Conservation (phyloP, 2,797 vertebrate genomes). For the Lepidocolaptes lacrymiger region DNA sequence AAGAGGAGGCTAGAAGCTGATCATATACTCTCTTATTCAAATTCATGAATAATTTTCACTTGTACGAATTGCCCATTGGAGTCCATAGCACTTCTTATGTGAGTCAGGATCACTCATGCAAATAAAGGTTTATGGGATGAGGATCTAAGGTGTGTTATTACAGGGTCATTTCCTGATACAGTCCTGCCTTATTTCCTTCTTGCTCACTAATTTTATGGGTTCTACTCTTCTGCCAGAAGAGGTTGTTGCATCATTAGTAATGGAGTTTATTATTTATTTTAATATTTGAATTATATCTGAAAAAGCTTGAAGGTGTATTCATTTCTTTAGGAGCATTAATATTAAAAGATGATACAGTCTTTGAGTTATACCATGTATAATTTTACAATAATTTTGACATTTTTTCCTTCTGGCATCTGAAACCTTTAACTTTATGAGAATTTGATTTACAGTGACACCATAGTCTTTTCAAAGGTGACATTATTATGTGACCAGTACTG, state of each 20-base stretch:
- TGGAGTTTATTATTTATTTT: constrained; percentile 51
- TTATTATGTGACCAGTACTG: constrained; percentile 28
- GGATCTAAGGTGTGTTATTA: not conserved
- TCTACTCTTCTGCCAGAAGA: constrained; percentile 10
- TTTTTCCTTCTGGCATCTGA: not conserved
- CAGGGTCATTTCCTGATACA: constrained; percentile 6
- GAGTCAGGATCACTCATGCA: constrained; percentile 42
- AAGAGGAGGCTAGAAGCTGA: not conserved
- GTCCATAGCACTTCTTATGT: not conserved
- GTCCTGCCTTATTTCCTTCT: constrained; percentile 16
- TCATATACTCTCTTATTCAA: not conserved
- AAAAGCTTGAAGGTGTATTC: constrained; percentile 29
- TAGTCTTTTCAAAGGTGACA: constrained; percentile 46
- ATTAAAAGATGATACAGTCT: constrained; percentile 39
- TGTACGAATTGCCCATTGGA: not conserved
- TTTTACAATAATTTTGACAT: constrained; percentile 61
- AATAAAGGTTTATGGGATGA: not conserved
- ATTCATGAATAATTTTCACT: constrained; percentile 57
- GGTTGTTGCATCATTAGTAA: constrained; percentile 53
- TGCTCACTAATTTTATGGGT: constrained; percentile 17
- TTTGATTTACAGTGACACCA: constrained; percentile 49
- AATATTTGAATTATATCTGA: constrained; percentile 53
- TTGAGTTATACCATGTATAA: constrained; percentile 39
- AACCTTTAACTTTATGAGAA: not conserved
- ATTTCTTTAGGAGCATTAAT: constrained; percentile 44